These are phyloP conservation scores for Orthonevra nobilis DNA, from an alignment of 2,888 invertebrate species.

Conservation along the genomic window DNA sequence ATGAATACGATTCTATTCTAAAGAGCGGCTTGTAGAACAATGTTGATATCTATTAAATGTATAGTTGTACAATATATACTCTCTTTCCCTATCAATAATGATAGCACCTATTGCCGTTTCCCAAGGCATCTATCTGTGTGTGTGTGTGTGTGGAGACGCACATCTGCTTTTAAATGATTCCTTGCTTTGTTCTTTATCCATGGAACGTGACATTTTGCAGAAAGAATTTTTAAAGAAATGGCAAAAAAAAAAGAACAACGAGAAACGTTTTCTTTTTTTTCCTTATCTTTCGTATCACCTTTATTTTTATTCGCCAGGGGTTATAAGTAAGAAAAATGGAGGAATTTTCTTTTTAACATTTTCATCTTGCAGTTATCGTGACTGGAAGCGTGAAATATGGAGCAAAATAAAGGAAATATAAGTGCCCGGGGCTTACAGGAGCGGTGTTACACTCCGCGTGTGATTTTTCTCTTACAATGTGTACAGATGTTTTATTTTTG, in stretches of 20 bases:
- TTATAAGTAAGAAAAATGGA: constrained; percentile 66
- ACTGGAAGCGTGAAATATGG: constrained; percentile 61
- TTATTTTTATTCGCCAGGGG: constrained; percentile 58
- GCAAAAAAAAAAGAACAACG: no score
- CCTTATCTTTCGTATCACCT: constrained; percentile 59
- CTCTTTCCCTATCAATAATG: constrained; percentile 56
- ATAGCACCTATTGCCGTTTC: constrained; percentile 39
- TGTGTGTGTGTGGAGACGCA: constrained; percentile 14
- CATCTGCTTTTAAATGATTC: constrained; percentile 47
- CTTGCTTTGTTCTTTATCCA: constrained; percentile 55
- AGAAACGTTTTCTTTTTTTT: constrained; percentile 22
- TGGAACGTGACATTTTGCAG: constrained; percentile 59
- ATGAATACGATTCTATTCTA: no score
- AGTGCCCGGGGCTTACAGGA: constrained; percentile 21
- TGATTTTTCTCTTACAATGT: no score
- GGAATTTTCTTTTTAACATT: constrained; percentile 61
- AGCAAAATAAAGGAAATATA: constrained; percentile 48
- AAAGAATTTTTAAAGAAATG: constrained; percentile 55
- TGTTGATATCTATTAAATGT: no score
- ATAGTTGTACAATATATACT: no score
- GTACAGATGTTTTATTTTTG: neutral
- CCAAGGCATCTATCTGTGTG: constrained; percentile 5
- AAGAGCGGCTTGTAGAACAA: no score
- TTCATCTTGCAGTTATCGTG: constrained; percentile 68
- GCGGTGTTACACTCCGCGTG: constrained; percentile 44